phyloP scores from a whole-genome alignment of 2,797 vertebrate species.

The Atherinosoma microstoma region DNA sequence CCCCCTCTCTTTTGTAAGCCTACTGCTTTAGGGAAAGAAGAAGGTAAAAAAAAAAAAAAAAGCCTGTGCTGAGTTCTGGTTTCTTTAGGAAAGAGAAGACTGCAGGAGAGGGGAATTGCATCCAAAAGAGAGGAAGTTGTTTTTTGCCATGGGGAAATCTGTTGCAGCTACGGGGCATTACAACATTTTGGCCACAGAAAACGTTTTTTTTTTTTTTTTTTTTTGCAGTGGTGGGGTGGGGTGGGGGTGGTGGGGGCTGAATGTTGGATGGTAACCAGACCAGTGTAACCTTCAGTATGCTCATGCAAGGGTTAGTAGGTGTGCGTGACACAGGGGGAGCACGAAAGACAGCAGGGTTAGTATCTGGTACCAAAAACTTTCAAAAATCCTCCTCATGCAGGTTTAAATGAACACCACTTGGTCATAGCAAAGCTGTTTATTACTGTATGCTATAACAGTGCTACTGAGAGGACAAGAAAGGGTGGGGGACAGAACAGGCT shows the following conservation, averaged over 20 bases:
- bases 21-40: slow-evolving; percentile 66
- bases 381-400: slow-evolving; percentile 50
- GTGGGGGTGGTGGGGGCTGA: too few relatives aligned
- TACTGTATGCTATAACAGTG: slow-evolving; percentile 56
- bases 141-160: slow-evolving; percentile 61
- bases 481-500: slow-evolving; percentile 64
- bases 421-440: slow-evolving; percentile 61
- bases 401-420: slow-evolving; percentile 63
- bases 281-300: slow-evolving; percentile 67
- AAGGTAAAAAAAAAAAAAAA: slow-evolving; percentile 61
- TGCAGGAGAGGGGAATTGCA: slow-evolving; percentile 70
- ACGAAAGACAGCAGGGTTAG: slow-evolving; percentile 49
- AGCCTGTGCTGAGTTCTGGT: slow-evolving; percentile 69
- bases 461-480: slow-evolving; percentile 69
- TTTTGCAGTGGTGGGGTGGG: slow-evolving; percentile 20
- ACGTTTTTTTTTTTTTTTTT: too few relatives aligned
- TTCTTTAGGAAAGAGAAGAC: slow-evolving; percentile 73
- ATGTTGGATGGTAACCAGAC: slow-evolving; percentile 51
- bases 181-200: slow-evolving; percentile 60
- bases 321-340: slow-evolving; percentile 34
- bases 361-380: slow-evolving; percentile 56
- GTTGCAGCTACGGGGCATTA: slow-evolving; percentile 66
- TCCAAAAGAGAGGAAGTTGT: slow-evolving; percentile 88
- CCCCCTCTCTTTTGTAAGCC: slow-evolving; percentile 64
- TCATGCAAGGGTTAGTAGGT: slow-evolving; percentile 70